A percentile compares a stretch with the other conserved stretches of the same genome.
Evolutionary conservation across 2,797 vertebrate genomes (phyloP).

Genomic region (Coranthus polyacanthus): DNA sequence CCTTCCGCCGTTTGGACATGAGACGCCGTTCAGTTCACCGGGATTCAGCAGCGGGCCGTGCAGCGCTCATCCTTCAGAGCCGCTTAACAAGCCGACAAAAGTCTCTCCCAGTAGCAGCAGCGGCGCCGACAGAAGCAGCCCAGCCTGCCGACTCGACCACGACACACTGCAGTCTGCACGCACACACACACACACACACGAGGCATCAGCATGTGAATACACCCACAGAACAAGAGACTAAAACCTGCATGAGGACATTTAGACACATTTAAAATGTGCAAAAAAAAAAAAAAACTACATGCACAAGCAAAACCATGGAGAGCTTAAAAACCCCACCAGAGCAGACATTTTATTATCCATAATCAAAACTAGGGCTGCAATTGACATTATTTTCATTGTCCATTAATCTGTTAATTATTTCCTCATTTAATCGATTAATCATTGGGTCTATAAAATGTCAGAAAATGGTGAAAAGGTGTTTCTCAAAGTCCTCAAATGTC

Average conservation of each 20-base stretch:
- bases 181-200: constrained; percentile 26
- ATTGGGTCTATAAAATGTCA: no score
- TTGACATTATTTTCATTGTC: no score
- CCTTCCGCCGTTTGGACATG: constrained; percentile 93
- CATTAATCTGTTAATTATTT: no score
- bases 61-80: constrained; percentile 88
- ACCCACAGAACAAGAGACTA: background rate
- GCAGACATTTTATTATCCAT: no score
- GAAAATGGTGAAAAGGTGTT: no score
- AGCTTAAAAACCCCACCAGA: no score
- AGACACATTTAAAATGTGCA: background rate
- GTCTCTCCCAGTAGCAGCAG: constrained; percentile 34
- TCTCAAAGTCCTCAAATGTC: no score
- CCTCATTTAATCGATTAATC: no score
- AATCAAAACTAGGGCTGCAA: no score
- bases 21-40: constrained; percentile 91
- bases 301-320: no score
- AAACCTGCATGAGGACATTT: no score
- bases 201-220: constrained; percentile 1
- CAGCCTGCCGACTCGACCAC: constrained; percentile 42
- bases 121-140: constrained; percentile 34
- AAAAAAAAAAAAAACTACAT: constrained; percentile 4
- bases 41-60: constrained; percentile 85
- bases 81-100: constrained; percentile 64
- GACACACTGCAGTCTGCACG: constrained; percentile 66